Conservation (phyloP, 2,113 vertebrate species). For the Argyrosomus japonicus region DNA sequence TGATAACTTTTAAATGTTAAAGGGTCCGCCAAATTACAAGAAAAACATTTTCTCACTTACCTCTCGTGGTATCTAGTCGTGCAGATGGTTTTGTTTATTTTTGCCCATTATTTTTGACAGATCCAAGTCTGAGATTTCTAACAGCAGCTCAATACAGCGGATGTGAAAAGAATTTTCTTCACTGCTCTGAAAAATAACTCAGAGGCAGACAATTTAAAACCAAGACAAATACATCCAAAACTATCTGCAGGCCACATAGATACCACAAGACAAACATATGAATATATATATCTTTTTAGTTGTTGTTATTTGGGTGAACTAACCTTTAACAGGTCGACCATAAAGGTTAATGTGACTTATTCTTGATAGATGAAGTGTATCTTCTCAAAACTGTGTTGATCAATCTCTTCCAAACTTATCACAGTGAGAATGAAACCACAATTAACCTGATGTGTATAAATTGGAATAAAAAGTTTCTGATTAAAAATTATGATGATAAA, state of each 20-base stretch:
- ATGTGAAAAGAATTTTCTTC: background rate
- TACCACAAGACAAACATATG: background rate
- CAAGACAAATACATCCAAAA: background rate
- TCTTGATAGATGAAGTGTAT: too few species aligned
- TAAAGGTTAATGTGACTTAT: too few species aligned
- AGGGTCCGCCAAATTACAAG: background rate
- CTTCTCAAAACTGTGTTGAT: too few species aligned
- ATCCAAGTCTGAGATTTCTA: background rate
- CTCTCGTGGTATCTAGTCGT: background rate
- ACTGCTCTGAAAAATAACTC: background rate
- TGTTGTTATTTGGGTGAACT: background rate
- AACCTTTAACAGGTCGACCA: too few species aligned
- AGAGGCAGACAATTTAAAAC: background rate
- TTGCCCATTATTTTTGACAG: background rate
- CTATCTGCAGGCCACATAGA: background rate
- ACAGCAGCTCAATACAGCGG: background rate
- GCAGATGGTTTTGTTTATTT: background rate
- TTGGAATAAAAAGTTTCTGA: too few species aligned
- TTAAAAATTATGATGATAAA: too few species aligned
- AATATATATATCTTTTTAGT: background rate
- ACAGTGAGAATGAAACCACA: too few species aligned
- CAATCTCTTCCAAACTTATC: too few species aligned
- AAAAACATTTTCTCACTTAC: background rate
- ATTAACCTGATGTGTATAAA: too few species aligned
- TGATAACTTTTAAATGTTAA: background rate